Evolutionary conservation across 2,113 vertebrate species (phyloP), one percentile per base, ranked within the genome.

Genomic region (Edolisoma coerulescens): DNA sequence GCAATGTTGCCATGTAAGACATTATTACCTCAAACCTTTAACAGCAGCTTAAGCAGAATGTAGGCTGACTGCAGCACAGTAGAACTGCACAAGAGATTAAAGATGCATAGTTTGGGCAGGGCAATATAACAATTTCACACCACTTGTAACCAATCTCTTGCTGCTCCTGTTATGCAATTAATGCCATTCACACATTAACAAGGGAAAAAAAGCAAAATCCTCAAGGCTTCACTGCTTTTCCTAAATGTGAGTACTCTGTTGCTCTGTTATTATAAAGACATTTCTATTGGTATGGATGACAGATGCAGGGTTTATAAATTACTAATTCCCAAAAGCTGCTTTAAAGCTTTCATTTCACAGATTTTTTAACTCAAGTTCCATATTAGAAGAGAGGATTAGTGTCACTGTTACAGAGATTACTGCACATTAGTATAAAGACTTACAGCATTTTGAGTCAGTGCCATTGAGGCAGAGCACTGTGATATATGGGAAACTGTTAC

Each of bases 301-400:
- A 56, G 56, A 68, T 69, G 73, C 15, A 90, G 42, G 19, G 23
- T 86, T 87, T 83, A 89, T 67, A 84, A 88, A 81, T 50, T 42
- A 77, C 11, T 89, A 85, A 74, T 85, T 93, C 81, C 63, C 52
- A 5, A 82, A 92, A 92, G n/a, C 64, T 89, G 42, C 67, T 95
- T 94, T 67, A 59, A 87, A 85, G 74, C 27, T 90, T 74, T 73
- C 20, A 73, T 82, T 88, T 90, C 67, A 69, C 33, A 91, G 52
- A 45, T 63, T 77, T 86, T 89, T 69, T 6, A 75, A 89, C 76
- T 94, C 70, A 79, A 94, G 21, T 45, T 74, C 30, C 63, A 41
- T 83, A 83, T 80, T 82, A 90, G 81, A 95, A 76, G 44, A 84
- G 35, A 19, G 61, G 37, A 95, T 91, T 90, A 92, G 65, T 74